Conservation (phyloP, 2,888 invertebrate species). For the Augiades crinisus region DNA sequence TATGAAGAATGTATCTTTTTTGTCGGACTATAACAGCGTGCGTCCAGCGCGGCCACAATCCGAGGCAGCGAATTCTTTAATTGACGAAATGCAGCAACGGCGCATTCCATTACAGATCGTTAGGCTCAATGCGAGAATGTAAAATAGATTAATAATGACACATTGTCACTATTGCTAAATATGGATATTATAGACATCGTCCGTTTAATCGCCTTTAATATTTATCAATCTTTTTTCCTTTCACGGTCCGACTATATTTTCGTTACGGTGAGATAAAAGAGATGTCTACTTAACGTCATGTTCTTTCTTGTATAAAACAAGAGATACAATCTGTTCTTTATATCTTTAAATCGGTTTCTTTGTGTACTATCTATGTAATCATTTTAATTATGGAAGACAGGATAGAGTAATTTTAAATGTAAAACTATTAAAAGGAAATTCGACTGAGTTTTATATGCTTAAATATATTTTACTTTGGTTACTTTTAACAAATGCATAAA, state of each 20-base stretch:
- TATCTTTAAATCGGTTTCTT: not conserved
- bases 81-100: constrained; percentile 69
- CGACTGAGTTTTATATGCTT: too few species aligned
- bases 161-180: constrained; percentile 12
- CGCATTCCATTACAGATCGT: constrained; percentile 63
- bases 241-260: not conserved
- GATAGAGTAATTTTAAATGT: not conserved
- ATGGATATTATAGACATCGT: not conserved
- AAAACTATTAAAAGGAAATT: too few species aligned
- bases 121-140: constrained; percentile 65
- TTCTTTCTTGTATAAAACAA: constrained; percentile 14
- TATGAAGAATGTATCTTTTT: constrained; percentile 74
- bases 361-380: not conserved
- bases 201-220: not conserved
- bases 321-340: not conserved
- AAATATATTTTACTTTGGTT: too few species aligned
- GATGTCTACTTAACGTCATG: constrained; percentile 8
- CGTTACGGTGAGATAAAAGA: not conserved
- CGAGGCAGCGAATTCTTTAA: constrained; percentile 69
- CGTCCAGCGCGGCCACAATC: constrained; percentile 55
- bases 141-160: constrained; percentile 51
- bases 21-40: constrained; percentile 64
- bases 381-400: too few species aligned
- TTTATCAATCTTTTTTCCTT: not conserved
- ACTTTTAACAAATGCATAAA: too few species aligned